phyloP scores from a whole-genome alignment of 2,888 invertebrate species.

The Andrena marginata region DNA sequence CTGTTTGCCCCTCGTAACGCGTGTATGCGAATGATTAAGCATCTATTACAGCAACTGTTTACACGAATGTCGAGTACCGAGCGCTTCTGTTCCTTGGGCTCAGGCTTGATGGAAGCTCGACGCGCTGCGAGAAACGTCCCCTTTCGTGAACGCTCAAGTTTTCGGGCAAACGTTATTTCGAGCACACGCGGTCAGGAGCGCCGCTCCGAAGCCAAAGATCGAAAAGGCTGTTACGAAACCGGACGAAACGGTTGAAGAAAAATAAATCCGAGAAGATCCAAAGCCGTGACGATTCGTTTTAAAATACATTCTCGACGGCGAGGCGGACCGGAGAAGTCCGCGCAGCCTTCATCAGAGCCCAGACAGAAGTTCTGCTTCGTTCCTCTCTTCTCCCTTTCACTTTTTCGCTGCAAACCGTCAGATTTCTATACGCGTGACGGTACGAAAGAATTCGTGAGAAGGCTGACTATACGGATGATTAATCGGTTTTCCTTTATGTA shows the following conservation, averaged over 20 bases:
- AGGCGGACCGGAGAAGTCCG: not conserved
- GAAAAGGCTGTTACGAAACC: conserved; percentile 40
- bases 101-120: too few species aligned
- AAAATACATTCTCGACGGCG: conserved; percentile 8
- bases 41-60: not conserved
- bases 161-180: not conserved
- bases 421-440: not conserved
- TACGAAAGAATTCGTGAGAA: not conserved
- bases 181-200: not conserved
- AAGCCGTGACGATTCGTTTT: not conserved
- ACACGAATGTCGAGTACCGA: not conserved
- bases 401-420: conserved; percentile 1
- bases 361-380: not conserved
- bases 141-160: not conserved
- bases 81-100: not conserved
- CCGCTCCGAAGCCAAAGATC: not conserved
- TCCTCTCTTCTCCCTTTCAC: conserved; percentile 20
- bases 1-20: conserved; percentile 1
- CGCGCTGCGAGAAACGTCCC: too few species aligned
- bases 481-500: conserved; percentile 10
- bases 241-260: conserved; percentile 41
- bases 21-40: conserved; percentile 22
- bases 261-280: conserved; percentile 32
- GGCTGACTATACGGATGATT: conserved; percentile 4
- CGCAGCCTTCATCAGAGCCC: not conserved